Conservation (phyloP, 1,140 invertebrate species). For the Panulirus ornatus region DNA sequence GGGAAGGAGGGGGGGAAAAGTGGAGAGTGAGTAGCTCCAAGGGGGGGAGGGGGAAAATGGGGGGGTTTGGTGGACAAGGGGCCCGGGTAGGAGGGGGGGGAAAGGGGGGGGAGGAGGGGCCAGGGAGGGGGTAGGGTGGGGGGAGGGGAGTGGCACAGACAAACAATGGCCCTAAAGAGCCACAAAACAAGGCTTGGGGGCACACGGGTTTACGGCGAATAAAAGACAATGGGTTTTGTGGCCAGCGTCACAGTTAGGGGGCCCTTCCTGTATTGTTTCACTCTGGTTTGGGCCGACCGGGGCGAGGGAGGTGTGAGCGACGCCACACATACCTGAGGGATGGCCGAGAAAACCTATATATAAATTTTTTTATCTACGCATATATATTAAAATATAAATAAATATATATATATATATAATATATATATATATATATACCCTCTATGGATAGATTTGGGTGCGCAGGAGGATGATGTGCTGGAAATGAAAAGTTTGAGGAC, state of each 20-base stretch:
- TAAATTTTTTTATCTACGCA: too few relatives aligned
- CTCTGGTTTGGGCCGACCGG: neutral
- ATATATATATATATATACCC: too few relatives aligned
- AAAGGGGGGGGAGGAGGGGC: neutral
- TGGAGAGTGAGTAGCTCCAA: neutral
- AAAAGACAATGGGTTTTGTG: slow-evolving; percentile 38
- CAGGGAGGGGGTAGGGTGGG: neutral
- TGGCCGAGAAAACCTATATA: neutral
- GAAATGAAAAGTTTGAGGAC: too few relatives aligned
- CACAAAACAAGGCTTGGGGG: slow-evolving; percentile 4
- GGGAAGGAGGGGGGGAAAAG: slow-evolving; percentile 4
- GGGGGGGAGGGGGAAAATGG: neutral
- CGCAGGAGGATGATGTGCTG: too few relatives aligned
- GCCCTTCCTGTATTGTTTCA: neutral
- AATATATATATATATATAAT: too few relatives aligned
- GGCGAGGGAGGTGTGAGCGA: neutral
- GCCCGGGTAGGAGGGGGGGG: too few relatives aligned
- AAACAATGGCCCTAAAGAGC: neutral
- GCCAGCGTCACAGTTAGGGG: neutral
- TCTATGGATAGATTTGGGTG: too few relatives aligned
- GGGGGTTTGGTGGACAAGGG: neutral
- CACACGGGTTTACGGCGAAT: slow-evolving; percentile 37
- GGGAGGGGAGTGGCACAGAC: neutral
- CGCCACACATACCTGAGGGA: neutral
- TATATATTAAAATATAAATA: too few relatives aligned